Base-by-base conservation (phyloP, 2,888 invertebrate genomes). In the Cabera pusaria region DNA sequence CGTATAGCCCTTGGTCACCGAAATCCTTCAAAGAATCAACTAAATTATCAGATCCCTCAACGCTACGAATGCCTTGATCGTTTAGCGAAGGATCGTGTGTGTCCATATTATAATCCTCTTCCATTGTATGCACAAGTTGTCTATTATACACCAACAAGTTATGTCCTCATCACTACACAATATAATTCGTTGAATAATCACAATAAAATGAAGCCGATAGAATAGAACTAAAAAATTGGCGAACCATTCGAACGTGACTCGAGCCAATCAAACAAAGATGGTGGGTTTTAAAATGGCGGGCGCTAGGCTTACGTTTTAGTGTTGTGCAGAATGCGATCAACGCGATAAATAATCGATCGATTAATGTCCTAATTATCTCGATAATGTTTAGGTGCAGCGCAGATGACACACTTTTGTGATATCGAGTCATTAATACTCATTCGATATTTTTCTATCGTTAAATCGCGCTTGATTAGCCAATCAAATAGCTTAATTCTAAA, bases 51-150 rank as follows among this genome's bases (percentile, higher is more conserved):
- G 48, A 65, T 35, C 49, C 62, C 14, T 60, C 59, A 23, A 41
- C 38, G 18, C 40, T 53, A 6, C 66, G 64, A 52, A 54, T 69
- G n/a, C 53, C 59, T 9, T 20, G 34, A 32, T 83, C 84, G 43
- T 49, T 67, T 49, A 71, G 61, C 36, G 51, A 52, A 17, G 68
- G 51, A 55, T 85, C 85, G 53, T 81, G 84, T 29, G 72, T 44
- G 43, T 85, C 85, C 68, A 80, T 77, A 32, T 46, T 50, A 56
- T 82, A 86, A 52, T 84, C 84, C 24, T 85, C 85, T 49, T 83
- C 86, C 86, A 86, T 86, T 50, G 5, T 36, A 16, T 7, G 6
- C 25, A 18, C 27, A 21, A 14, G 6, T 7, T 31, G n/a, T 25
- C 6, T 10, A 25, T 5, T 19, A 35, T 69, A n/a, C 56, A 52